Conservation (phyloP, 2,113 vertebrate genomes). For the Urocynchramus pylzowi region DNA sequence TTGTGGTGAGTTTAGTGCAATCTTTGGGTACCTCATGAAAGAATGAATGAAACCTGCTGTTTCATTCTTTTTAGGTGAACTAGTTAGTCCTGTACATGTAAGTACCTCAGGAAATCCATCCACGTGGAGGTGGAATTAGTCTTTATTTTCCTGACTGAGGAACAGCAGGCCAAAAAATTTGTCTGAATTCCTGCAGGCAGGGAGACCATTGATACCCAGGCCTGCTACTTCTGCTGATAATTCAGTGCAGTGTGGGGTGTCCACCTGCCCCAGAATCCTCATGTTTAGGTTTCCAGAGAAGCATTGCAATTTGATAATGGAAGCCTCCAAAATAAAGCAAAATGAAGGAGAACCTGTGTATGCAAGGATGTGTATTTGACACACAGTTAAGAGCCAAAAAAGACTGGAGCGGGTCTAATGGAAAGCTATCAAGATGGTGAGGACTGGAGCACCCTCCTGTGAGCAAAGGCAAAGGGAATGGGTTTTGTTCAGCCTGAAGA, state of each 20-base stretch:
- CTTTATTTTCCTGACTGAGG: background rate
- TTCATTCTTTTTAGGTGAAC: background rate
- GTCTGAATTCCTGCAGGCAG: background rate
- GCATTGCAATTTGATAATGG: background rate
- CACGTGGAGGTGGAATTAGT: background rate
- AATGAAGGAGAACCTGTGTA: background rate
- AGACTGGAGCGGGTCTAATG: fast-evolving
- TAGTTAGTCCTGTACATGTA: background rate
- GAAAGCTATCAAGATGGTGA: background rate
- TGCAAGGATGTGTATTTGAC: background rate
- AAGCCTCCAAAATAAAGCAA: background rate
- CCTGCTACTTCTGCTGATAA: background rate
- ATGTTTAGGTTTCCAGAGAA: background rate
- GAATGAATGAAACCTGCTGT: background rate
- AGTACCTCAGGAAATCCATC: background rate
- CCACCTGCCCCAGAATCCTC: background rate
- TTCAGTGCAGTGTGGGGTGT: background rate
- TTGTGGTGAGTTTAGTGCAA: background rate
- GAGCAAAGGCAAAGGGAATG: background rate
- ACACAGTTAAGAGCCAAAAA: background rate
- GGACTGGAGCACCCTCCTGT: background rate
- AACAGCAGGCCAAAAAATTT: background rate
- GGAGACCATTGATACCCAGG: background rate
- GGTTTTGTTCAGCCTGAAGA: background rate
- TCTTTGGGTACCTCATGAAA: background rate